A percentile compares a stretch with the other conserved stretches of the same genome.
These are phyloP conservation scores for Noctua comes DNA, from an alignment of 2,888 invertebrate species.

Conservation along the genomic window DNA sequence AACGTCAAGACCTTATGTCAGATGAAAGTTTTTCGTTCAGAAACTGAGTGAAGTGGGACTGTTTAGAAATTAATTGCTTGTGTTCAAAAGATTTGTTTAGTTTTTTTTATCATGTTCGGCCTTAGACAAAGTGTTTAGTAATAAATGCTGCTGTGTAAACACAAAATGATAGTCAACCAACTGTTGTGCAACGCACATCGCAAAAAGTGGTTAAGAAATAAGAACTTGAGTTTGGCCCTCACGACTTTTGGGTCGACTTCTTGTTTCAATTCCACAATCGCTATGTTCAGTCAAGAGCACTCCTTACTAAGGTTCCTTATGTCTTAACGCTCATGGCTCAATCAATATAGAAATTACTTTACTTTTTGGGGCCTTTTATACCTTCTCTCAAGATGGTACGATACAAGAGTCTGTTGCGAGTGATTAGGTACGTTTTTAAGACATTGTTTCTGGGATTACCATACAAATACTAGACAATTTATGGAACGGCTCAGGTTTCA, in stretches of 20 bases:
- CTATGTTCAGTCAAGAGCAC: too few species aligned
- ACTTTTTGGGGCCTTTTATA: neutral
- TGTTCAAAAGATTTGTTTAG: neutral
- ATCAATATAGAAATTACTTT: neutral
- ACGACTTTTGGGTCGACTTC: neutral
- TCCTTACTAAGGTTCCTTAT: neutral
- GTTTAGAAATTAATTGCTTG: neutral
- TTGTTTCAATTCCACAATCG: neutral
- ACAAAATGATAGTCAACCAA: neutral
- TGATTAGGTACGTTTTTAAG: neutral
- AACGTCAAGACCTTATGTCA: slow-evolving; percentile 49
- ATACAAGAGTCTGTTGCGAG: neutral
- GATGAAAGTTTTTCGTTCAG: slow-evolving; percentile 26
- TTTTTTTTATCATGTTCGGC: neutral
- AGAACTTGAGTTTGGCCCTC: neutral
- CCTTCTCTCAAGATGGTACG: neutral
- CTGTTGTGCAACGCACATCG: neutral
- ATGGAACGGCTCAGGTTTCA: neutral
- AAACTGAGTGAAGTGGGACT: neutral
- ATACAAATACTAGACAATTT: neutral
- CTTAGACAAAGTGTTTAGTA: neutral
- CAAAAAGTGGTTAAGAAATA: neutral
- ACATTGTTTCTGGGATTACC: neutral
- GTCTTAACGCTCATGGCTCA: neutral
- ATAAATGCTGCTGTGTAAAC: neutral